Base-by-base conservation (phyloP, 2,797 vertebrate genomes). In the Synanceia verrucosa region DNA sequence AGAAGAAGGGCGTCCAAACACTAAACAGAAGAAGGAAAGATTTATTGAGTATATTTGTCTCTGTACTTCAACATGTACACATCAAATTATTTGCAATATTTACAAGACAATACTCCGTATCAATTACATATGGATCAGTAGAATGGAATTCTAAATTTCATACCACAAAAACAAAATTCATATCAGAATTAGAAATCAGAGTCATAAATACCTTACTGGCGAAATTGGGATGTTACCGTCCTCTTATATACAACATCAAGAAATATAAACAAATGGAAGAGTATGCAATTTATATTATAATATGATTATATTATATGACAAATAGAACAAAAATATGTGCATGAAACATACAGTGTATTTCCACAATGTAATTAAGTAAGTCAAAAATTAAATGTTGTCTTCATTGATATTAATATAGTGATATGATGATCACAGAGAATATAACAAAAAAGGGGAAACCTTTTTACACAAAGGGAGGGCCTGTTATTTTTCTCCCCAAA, bases 381-480 rank as follows among this genome's bases (percentile, higher is more conserved):
- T 39, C 18, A 39, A 39, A 39, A 39, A 39, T 39, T n/a, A 6
- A 39, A 16, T 16, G 18, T 39, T 8, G 0, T 14, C 14, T 16
- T 39, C 37, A n/a, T n/a, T n/a, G n/a, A n/a, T 33, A 14, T 53
- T 8, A 65, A 53, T 53, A 31, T 65, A 19, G 19, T 53, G 9
- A 53, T 33, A 1, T 50, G 29, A 50, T 19, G 29, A 21, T 53
- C 34, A 34, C 8, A 53, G 31, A 23, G 26, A 43, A 52, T 64
- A 52, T 52, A 9, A 51, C 41, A 19, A 41, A 52, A 65, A 39
- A 10, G 14, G 14, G 4, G 14, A 1, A 44, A 52, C 18, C 4
- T 43, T 34, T 29, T 37, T 9, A 28, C 4, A 12, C 46, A 50
- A 50, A 61, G 24, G n/a, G 5, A 16, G 23, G 12, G 26, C 21